phyloP scores from a whole-genome alignment of 2,888 invertebrate species.

The Anthophora plumipes region DNA sequence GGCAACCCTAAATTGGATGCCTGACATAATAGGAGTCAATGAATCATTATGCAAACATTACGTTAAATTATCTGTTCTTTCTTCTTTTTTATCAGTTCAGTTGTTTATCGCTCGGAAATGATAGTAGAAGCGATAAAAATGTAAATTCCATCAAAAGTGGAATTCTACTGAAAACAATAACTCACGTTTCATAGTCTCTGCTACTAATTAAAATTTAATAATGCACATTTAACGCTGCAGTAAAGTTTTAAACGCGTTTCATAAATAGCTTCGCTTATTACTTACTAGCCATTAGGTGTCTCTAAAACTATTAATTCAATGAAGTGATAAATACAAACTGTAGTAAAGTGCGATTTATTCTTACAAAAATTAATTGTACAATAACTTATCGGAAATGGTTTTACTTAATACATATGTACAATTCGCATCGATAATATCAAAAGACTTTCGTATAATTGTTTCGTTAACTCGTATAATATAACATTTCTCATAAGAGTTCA shows the following conservation, averaged over 20 bases:
- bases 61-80: too few species aligned
- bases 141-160: too few species aligned
- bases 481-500: background rate
- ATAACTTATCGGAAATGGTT: constrained; percentile 65
- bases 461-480: constrained; percentile 27
- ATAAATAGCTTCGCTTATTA: too few species aligned
- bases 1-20: background rate
- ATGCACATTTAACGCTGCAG: too few species aligned
- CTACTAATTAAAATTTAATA: too few species aligned
- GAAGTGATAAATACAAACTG: background rate
- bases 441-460: constrained; percentile 22
- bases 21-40: background rate
- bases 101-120: too few species aligned
- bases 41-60: background rate
- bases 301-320: background rate
- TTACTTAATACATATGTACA: constrained; percentile 69
- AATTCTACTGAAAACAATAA: too few species aligned
- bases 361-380: constrained; percentile 61
- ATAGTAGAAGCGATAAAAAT: too few species aligned
- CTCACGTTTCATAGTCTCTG: too few species aligned
- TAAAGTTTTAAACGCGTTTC: too few species aligned
- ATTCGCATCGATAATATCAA: constrained; percentile 19
- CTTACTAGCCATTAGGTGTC: too few species aligned
- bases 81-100: background rate
- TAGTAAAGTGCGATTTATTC: constrained; percentile 55